Evolutionary conservation across 2,888 invertebrate species (phyloP), one percentile per base, ranked within the genome.

Genomic region (Liodrosophila aerea): DNA sequence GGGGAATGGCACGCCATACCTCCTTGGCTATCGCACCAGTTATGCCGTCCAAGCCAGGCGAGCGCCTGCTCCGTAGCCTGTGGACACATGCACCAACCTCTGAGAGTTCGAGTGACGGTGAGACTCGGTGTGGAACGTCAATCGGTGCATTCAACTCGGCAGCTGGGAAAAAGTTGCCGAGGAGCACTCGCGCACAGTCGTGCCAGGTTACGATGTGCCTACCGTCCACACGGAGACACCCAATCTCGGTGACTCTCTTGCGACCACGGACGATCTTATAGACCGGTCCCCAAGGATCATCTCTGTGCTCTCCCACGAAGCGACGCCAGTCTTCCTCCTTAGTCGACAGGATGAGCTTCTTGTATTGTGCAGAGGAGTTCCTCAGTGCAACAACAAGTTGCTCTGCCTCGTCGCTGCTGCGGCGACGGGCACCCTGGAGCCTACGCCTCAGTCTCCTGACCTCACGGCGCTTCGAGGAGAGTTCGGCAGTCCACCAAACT

Each of bases 401-500:
- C 51, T 40, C 29, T 0, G 41, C 31, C 2, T 46, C 54, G 5
- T 37, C 36, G 46, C 15, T 15, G 1, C 36, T 15, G 12, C 22
- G 31, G 12, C 47, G 39, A 29, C 36, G 49, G 7, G 47, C 64
- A 47, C 41, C 22, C 40, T 62, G 49, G 0, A 64, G 54, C 43
- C 34, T 12, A 1, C 56, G 64, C 46, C 46, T 30, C 8, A 56
- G 51, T 47, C 50, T 64, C 50, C 53, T 54, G 45, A 50, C 51
- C 43, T 52, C 56, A 37, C 1, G 51, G 43, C 63, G 43, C 4
- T n/a, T 36, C 0, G 52, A 8, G 1, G 7, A 18, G 1, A 63
- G 52, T n/a, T 33, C 44, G 44, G 52, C 52, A 34, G 15, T 62
- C 58, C 52, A 52, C 59, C 59, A 62, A 12, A 47, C 37, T 4